Evolutionary conservation across 1,140 invertebrate genomes (phyloP).

Genomic region (Diprion similis): DNA sequence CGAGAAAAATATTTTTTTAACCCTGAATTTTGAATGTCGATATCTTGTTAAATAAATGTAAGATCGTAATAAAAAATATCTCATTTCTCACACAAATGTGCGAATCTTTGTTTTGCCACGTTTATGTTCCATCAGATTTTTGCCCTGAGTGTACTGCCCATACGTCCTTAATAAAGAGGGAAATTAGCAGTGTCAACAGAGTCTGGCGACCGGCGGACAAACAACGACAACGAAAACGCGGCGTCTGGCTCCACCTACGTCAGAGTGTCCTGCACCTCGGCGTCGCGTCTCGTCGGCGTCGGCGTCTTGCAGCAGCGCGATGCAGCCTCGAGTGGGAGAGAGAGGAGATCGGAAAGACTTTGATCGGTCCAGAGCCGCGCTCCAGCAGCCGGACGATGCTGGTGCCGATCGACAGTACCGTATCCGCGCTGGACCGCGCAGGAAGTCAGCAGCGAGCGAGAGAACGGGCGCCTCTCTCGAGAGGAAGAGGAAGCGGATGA

Average conservation of each 20-base stretch:
- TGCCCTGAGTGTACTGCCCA: not conserved
- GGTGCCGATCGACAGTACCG: not conserved
- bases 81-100: not conserved
- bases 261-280: constrained; percentile 28
- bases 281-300: not conserved
- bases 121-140: too few species aligned
- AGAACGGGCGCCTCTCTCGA: not conserved
- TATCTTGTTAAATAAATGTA: too few species aligned
- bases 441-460: not conserved
- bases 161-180: constrained; percentile 4
- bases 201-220: not conserved
- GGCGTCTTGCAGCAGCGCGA: too few species aligned
- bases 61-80: not conserved
- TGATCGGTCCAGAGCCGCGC: not conserved
- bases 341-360: not conserved
- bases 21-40: too few species aligned
- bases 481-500: not conserved
- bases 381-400: not conserved
- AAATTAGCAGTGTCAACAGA: not conserved
- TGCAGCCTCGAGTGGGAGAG: not conserved
- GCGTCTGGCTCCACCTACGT: constrained; percentile 38
- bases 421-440: not conserved
- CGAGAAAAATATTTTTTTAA: too few species aligned
- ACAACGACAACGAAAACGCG: constrained; percentile 15
- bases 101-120: not conserved